phyloP scores from a whole-genome alignment of 2,797 vertebrate genomes.

The Malurus splendens region DNA sequence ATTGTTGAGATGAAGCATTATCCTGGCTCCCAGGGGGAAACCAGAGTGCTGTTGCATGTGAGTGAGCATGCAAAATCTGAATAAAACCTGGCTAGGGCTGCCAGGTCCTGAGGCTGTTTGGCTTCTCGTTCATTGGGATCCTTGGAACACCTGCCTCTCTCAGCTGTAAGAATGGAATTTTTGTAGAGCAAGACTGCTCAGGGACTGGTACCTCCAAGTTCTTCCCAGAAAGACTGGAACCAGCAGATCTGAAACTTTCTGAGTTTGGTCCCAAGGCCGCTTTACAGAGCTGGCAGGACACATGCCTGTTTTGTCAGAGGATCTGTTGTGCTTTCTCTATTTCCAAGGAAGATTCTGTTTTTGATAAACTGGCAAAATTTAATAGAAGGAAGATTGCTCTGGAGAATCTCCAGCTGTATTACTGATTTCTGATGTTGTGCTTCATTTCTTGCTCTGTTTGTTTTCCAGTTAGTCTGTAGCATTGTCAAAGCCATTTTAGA shows the following conservation, averaged over 20 bases:
- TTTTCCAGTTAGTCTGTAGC: neutral
- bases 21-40: neutral
- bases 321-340: neutral
- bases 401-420: neutral
- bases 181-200: neutral
- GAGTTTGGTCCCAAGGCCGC: neutral
- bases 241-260: neutral
- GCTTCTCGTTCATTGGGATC: neutral
- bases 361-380: neutral
- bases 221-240: neutral
- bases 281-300: neutral
- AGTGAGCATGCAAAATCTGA: neutral
- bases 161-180: neutral
- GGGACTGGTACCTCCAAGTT: neutral
- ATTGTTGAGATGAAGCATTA: neutral
- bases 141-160: neutral
- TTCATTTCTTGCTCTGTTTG: neutral
- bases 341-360: neutral
- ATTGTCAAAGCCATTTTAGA: neutral
- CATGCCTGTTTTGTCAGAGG: neutral
- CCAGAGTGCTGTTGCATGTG: neutral
- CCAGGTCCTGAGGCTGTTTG: neutral
- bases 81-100: neutral
- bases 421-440: neutral
- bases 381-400: neutral